These are phyloP conservation scores for Heliothis subflexa DNA, from an alignment of 1,140 invertebrate genomes.

Conservation along the genomic window DNA sequence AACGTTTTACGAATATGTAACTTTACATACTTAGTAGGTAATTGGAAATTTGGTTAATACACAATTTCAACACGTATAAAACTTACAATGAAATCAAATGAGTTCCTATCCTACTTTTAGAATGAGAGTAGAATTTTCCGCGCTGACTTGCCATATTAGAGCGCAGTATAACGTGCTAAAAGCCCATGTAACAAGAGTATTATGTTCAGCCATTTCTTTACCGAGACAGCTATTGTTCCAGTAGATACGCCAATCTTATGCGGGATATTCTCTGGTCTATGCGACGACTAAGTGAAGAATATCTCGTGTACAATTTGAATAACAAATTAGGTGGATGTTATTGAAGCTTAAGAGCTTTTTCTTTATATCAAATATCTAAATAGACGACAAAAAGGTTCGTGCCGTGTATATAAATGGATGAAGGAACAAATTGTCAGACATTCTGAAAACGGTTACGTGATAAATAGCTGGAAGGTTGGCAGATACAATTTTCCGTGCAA, in stretches of 20 bases:
- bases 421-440: background rate
- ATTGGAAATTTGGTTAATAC: conserved; percentile 14
- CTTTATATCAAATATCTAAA: background rate
- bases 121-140: conserved; percentile 43
- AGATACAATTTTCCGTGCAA: conserved; percentile 28
- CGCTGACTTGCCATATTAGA: conserved; percentile 54
- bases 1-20: conserved; percentile 16
- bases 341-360: background rate
- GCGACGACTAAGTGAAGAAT: conserved; percentile 49
- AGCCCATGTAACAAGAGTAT: conserved; percentile 54
- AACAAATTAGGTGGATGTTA: background rate
- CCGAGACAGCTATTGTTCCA: conserved; percentile 57
- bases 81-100: conserved; percentile 50
- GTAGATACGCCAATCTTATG: conserved; percentile 52
- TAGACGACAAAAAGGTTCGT: background rate
- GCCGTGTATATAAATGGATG: background rate
- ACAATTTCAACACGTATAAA: conserved; percentile 45
- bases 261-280: conserved; percentile 52
- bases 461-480: background rate
- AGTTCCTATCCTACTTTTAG: conserved; percentile 49
- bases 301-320: conserved; percentile 4
- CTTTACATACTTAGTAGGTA: background rate
- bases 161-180: conserved; percentile 54
- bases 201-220: conserved; percentile 58
- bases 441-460: background rate